Base-by-base conservation (phyloP, 2,797 vertebrate genomes). In the Apogon talboti region DNA sequence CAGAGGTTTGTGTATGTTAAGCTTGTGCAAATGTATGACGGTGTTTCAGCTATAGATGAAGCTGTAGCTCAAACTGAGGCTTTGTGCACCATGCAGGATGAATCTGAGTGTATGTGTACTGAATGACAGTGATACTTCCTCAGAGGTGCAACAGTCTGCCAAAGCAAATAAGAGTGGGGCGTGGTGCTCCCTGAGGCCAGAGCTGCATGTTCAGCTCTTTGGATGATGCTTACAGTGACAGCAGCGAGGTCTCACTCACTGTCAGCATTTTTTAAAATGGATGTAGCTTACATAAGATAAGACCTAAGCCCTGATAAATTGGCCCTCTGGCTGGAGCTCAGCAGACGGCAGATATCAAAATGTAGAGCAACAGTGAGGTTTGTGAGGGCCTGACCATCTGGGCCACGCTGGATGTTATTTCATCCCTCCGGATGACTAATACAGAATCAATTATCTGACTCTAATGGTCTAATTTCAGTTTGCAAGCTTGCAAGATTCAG, bases 91-190 rank as follows among this genome's bases (percentile, higher is more conserved):
- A 6, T 50, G 64, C 81, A 66, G 72, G 41, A 47, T 66, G 55
- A 87, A 88, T 69, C 64, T 28, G n/a, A n/a, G n/a, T n/a, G 24
- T 30, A 10, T 72, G 76, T 71, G 78, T 56, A 70, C 60, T 65
- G 80, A 81, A 89, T 78, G 87, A 91, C 89, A 91, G 87, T 81
- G 87, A 92, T 92, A 89, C 91, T 92, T 92, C 87, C 90, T 87
- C 62, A 80, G 89, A 84, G 68, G 77, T 70, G 69, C 14, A 13
- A 9, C 42, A 76, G 69, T 78, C 74, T 40, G 88, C 91, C 92
- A 93, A 92, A 69, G 78, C 79, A 86, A 93, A 90, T 86, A 28
- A 85, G 56, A 79, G 71, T 40, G 37, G 84, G 83, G 79, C 30
- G 87, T 88, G 86, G 80, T 76, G 61, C 81, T 87, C 76, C 82